Evolutionary conservation across 2,888 invertebrate genomes (phyloP).

Genomic region (Campoletis raptor): DNA sequence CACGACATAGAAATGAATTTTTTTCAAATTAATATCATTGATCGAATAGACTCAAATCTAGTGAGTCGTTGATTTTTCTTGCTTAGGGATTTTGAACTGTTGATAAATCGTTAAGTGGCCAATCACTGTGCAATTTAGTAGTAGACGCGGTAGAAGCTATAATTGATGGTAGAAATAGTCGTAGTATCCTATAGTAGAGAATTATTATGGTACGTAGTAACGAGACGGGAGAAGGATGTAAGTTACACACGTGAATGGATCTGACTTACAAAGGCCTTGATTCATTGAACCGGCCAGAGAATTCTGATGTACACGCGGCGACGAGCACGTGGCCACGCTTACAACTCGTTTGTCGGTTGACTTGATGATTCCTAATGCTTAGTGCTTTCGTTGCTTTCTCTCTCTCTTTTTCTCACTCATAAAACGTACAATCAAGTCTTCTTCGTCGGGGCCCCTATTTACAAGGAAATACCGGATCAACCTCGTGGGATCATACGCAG

Average conservation of each 20-base stretch:
- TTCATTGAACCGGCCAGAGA: slow-evolving; percentile 59
- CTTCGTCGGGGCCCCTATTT: slow-evolving; percentile 59
- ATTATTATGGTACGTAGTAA: slow-evolving; percentile 21
- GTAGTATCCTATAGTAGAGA: slow-evolving; percentile 28
- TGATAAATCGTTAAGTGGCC: slow-evolving; percentile 5
- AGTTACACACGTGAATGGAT: slow-evolving; percentile 69
- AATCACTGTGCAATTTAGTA: slow-evolving; percentile 25
- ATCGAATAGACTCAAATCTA: not conserved
- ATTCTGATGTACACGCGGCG: slow-evolving; percentile 65
- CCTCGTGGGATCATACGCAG: slow-evolving; percentile 46
- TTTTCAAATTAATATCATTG: not conserved
- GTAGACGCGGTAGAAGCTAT: not conserved
- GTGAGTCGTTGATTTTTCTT: not conserved
- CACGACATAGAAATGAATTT: not conserved
- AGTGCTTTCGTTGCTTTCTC: slow-evolving; percentile 25
- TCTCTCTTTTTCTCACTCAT: slow-evolving; percentile 33
- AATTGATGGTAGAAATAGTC: slow-evolving; percentile 13
- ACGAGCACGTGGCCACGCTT: slow-evolving; percentile 68
- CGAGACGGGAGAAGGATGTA: slow-evolving; percentile 58
- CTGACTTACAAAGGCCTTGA: slow-evolving; percentile 67
- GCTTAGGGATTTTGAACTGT: not conserved
- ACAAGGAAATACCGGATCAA: slow-evolving; percentile 58
- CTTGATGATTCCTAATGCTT: slow-evolving; percentile 67
- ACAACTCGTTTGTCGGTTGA: slow-evolving; percentile 66
- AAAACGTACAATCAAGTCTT: slow-evolving; percentile 57